A percentile compares a stretch with the other conserved stretches of the same genome.
Evolutionary conservation across 2,797 vertebrate genomes (phyloP).

Genomic region (Sebastes cheni): DNA sequence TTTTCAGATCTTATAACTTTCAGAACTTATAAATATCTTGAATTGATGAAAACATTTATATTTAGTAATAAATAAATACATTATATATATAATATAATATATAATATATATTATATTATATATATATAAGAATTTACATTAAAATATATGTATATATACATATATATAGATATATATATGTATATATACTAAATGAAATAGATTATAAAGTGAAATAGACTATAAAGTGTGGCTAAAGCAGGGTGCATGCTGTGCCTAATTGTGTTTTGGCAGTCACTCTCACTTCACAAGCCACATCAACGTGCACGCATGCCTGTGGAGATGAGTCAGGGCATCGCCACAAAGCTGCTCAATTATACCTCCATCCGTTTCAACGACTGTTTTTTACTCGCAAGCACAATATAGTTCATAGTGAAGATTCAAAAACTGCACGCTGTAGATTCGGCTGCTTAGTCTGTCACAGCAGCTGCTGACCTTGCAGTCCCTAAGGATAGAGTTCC

Average conservation of each 20-base stretch:
- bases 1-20: neutral
- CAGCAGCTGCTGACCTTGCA: conserved; percentile 76
- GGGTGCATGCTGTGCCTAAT: neutral
- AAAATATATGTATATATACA: no score
- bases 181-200: neutral
- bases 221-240: neutral
- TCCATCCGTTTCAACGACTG: conserved; percentile 38
- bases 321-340: conserved; percentile 70
- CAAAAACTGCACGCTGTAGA: conserved; percentile 44
- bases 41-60: neutral
- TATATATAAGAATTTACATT: no score
- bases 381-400: conserved; percentile 51
- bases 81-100: neutral
- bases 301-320: conserved; percentile 63
- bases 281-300: conserved; percentile 69
- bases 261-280: conserved; percentile 61
- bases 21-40: neutral
- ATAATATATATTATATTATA: no score
- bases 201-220: neutral
- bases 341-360: conserved; percentile 55
- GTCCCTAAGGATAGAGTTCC: conserved; percentile 69
- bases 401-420: conserved; percentile 38
- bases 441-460: conserved; percentile 40
- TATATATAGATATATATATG: neutral
- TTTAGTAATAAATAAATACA: neutral